Evolutionary conservation across 2,113 vertebrate genomes (phyloP).

Genomic region (Spheniscus mendiculus): DNA sequence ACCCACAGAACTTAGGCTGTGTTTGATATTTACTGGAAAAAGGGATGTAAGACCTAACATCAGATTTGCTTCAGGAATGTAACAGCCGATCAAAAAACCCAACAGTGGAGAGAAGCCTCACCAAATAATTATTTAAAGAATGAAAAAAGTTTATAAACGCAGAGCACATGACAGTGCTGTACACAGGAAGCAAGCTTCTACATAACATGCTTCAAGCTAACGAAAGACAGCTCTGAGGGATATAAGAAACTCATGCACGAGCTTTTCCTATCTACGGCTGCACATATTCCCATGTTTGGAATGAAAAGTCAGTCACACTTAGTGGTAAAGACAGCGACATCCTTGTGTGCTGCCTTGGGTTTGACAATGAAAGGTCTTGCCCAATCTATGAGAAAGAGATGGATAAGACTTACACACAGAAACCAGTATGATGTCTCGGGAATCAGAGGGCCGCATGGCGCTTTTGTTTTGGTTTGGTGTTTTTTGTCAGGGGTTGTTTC

Average conservation of each 20-base stretch:
- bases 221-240: background rate
- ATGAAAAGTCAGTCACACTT: background rate
- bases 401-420: background rate
- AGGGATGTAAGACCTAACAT: background rate
- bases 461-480: background rate
- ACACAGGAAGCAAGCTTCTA: background rate
- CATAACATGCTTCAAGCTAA: background rate
- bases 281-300: background rate
- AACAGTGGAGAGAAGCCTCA: background rate
- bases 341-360: background rate
- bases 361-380: background rate
- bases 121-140: background rate
- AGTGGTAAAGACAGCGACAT: background rate
- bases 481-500: accelerated
- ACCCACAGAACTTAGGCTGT: background rate
- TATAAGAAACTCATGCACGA: background rate
- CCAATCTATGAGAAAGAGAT: background rate
- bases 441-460: background rate
- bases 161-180: background rate
- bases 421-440: background rate
- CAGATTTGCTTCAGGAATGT: background rate
- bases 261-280: background rate
- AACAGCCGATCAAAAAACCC: background rate
- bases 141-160: background rate
- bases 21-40: background rate